These are phyloP conservation scores for Erythrocercus mccallii DNA, from an alignment of 2,113 vertebrate genomes.

Conservation along the genomic window DNA sequence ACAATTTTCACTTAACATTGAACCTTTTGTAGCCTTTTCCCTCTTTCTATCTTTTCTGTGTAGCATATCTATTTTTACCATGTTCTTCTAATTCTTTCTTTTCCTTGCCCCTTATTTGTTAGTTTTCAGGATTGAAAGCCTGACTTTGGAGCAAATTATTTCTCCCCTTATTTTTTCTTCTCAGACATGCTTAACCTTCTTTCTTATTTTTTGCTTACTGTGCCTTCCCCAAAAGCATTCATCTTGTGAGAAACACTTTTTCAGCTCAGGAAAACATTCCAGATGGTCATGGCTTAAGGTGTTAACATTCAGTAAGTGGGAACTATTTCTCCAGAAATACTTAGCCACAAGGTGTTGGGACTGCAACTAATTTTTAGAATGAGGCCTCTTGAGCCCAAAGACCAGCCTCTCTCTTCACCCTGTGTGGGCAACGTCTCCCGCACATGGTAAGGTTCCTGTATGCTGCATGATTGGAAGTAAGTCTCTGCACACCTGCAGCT, in stretches of 20 bases:
- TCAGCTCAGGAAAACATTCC: background rate
- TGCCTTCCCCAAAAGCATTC: background rate
- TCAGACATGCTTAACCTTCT: rapidly evolving
- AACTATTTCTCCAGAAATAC: background rate
- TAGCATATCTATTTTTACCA: background rate
- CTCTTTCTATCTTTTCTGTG: background rate
- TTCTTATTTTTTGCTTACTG: background rate
- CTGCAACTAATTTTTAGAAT: background rate
- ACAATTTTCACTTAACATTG: background rate
- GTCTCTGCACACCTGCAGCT: background rate
- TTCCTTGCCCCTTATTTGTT: background rate
- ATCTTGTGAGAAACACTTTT: background rate
- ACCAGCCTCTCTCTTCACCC: background rate
- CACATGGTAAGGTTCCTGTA: rapidly evolving
- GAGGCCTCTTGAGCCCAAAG: background rate
- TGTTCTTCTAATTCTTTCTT: background rate
- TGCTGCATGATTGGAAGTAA: background rate
- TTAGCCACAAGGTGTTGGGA: background rate
- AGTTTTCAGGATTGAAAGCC: background rate
- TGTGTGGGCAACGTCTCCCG: background rate
- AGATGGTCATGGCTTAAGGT: background rate
- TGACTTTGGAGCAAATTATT: background rate
- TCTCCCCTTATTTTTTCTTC: background rate
- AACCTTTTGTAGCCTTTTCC: background rate
- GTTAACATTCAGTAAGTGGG: background rate